Percentiles rank a stretch among this genome's conserved stretches.
phyloP scores from a whole-genome alignment of 1,140 invertebrate species.

The Euura lappo region DNA sequence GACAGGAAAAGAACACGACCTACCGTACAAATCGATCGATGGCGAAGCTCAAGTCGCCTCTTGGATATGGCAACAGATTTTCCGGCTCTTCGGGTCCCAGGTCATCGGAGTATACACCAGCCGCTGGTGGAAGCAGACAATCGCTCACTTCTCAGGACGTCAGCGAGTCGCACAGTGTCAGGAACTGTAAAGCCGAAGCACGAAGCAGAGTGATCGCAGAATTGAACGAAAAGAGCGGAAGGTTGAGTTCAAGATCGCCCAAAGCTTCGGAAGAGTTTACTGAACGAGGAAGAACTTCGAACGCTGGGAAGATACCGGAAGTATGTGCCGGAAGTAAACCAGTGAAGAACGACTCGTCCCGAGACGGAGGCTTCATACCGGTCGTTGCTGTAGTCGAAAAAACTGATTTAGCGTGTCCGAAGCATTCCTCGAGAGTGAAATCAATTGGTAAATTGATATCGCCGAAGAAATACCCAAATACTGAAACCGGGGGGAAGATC shows the following conservation, averaged over 20 bases:
- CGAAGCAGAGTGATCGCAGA: not conserved
- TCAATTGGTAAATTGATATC: not conserved
- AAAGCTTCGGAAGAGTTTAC: not conserved
- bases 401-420: not conserved
- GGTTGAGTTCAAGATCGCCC: not conserved
- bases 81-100: conserved; percentile 8
- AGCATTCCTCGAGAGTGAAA: not conserved
- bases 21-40: conserved; percentile 30
- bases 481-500: not conserved
- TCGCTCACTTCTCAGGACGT: conserved; percentile 9
- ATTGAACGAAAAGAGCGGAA: not conserved
- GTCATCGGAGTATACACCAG: conserved; percentile 11
- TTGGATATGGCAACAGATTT: conserved; percentile 14
- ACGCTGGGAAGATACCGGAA: not conserved
- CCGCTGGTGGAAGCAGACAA: conserved; percentile 12
- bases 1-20: not conserved
- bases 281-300: not conserved
- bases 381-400: not conserved
- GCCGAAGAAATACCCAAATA: not conserved
- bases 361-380: not conserved
- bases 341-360: not conserved
- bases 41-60: conserved; percentile 27
- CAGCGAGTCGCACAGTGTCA: not conserved
- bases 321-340: not conserved
- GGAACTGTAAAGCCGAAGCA: not conserved